These are phyloP conservation scores for Chaetogeoica ovagalla DNA, from an alignment of 2,888 invertebrate species.

Conservation along the genomic window DNA sequence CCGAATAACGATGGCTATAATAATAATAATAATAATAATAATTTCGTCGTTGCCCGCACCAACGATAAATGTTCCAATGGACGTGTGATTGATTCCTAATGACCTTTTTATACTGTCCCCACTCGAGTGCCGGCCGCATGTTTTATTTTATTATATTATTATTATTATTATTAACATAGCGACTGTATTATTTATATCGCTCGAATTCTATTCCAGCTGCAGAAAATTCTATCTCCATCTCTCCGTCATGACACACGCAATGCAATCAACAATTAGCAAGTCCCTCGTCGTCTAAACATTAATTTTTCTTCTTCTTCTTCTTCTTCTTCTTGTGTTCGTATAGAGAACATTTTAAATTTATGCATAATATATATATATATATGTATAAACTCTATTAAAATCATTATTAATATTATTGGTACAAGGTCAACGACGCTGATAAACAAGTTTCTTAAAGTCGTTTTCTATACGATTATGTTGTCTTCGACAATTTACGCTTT, in stretches of 20 bases:
- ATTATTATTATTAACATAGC: not conserved
- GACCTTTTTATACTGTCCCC: conserved; percentile 49
- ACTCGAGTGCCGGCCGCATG: not conserved
- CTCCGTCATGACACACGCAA: no score
- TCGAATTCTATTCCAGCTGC: not conserved
- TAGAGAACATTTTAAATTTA: no score
- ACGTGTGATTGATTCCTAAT: conserved; percentile 34
- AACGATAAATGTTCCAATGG: conserved; percentile 41
- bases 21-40: not conserved
- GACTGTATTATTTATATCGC: no score
- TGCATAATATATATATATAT: no score
- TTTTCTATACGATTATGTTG: not conserved
- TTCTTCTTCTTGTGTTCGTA: no score
- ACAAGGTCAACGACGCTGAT: conserved; percentile 9
- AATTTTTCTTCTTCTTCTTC: no score
- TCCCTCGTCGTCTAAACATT: no score
- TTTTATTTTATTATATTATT: no score
- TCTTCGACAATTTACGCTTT: not conserved
- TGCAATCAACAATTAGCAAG: no score
- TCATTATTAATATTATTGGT: not conserved
- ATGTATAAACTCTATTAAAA: not conserved
- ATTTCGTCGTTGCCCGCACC: conserved; percentile 7
- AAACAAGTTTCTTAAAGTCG: conserved; percentile 19
- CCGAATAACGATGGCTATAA: not conserved
- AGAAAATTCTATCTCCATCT: conserved; percentile 19